Conservation (phyloP, 2,888 invertebrate genomes). For the Epistrophe grossulariae region DNA sequence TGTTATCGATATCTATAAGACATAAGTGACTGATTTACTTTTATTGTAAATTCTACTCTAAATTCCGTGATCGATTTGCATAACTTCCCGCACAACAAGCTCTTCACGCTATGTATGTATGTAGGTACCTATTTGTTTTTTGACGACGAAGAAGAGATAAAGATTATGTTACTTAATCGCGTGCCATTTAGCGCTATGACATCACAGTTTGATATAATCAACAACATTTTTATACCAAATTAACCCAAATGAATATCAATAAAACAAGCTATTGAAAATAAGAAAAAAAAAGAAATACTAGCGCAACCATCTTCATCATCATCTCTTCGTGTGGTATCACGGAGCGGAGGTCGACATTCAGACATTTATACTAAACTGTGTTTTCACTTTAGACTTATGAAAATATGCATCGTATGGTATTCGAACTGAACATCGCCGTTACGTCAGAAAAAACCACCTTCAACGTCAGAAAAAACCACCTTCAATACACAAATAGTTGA, state of each 20-base stretch:
- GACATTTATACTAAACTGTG: neutral
- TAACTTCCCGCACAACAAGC: neutral
- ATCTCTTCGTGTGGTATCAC: neutral
- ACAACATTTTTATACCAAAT: constrained; percentile 19
- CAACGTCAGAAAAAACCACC: neutral
- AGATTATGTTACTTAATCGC: constrained; percentile 51
- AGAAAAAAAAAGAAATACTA: neutral
- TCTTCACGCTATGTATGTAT: neutral
- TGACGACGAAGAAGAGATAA: neutral
- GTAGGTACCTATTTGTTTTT: neutral
- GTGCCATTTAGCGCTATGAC: constrained; percentile 43
- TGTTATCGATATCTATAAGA: too few species aligned
- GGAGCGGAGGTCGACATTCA: neutral
- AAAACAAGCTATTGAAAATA: neutral
- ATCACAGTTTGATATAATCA: constrained; percentile 52
- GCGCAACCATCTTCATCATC: constrained; percentile 1
- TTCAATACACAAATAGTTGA: neutral
- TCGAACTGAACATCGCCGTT: neutral
- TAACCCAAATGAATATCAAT: constrained; percentile 7
- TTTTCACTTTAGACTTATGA: neutral
- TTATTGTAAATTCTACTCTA: neutral
- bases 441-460: neutral
- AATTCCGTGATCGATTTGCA: neutral
- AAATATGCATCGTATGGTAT: neutral
- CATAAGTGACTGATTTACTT: neutral